phyloP scores from a whole-genome alignment of 2,113 vertebrate genomes.

The Pristiophorus japonicus region DNA sequence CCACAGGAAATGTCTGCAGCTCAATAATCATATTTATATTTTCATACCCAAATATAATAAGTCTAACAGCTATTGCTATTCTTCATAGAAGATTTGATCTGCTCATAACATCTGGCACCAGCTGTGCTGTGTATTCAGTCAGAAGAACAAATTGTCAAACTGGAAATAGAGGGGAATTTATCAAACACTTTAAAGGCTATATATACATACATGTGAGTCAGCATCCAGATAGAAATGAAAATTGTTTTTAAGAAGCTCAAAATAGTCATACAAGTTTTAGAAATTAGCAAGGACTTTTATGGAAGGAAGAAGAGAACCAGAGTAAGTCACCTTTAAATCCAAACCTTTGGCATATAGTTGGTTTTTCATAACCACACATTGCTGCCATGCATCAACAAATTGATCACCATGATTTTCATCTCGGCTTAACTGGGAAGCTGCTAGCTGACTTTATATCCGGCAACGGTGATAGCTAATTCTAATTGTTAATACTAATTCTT shows the following conservation, averaged over 20 bases:
- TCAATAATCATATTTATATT: slow-evolving; percentile 4
- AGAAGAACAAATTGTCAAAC: neutral
- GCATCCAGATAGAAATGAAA: neutral
- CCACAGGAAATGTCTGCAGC: neutral
- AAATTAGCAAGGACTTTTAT: neutral
- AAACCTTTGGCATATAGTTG: neutral
- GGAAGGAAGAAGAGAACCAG: neutral
- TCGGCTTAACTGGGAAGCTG: neutral
- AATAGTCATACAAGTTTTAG: neutral
- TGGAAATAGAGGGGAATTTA: neutral
- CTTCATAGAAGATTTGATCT: slow-evolving; percentile 9
- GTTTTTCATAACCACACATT: neutral
- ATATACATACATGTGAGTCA: neutral
- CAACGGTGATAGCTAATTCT: neutral
- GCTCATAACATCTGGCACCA: neutral
- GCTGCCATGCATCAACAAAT: neutral
- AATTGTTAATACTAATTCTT: neutral
- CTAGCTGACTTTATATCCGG: neutral
- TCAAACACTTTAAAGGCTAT: neutral
- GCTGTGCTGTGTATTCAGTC: neutral
- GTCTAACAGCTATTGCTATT: neutral
- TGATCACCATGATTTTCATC: neutral
- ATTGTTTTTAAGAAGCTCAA: neutral
- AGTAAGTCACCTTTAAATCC: neutral
- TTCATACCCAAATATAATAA: neutral